A percentile compares a stretch with the other conserved stretches of the same genome.
Conservation (phyloP, 2,797 vertebrate genomes). For the Geotria australis region DNA sequence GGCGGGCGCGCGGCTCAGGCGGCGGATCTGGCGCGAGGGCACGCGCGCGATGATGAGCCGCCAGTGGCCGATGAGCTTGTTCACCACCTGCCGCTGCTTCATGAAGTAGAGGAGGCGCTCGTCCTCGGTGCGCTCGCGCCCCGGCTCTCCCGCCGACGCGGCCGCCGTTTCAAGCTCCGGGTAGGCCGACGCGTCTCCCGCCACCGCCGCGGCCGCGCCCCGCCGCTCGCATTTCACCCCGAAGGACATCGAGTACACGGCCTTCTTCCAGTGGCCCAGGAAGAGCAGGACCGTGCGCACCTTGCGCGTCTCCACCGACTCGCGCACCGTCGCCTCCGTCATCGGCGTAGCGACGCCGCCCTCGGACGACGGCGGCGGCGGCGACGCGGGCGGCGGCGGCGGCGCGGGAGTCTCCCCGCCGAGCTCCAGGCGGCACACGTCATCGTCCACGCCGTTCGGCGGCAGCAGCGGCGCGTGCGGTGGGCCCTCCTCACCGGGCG, state of each 20-base stretch:
- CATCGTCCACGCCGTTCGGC: too few relatives aligned
- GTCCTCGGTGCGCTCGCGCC: conserved; percentile 19
- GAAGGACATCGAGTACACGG: conserved; percentile 25
- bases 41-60: conserved; percentile 42
- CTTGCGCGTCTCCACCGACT: conserved; percentile 42
- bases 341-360: too few relatives aligned
- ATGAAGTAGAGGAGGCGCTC: conserved; percentile 32
- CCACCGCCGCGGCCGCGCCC: conserved; percentile 5
- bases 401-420: too few relatives aligned
- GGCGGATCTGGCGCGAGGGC: conserved; percentile 28
- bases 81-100: conserved; percentile 42
- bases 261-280: conserved; percentile 69
- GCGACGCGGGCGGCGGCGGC: too few relatives aligned
- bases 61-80: conserved; percentile 55
- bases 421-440: too few relatives aligned
- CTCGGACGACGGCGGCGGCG: too few relatives aligned
- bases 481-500: too few relatives aligned
- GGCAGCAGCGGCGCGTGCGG: too few relatives aligned
- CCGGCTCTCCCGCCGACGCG: not conserved
- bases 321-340: conserved; percentile 9
- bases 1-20: conserved; percentile 28
- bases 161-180: conserved; percentile 5
- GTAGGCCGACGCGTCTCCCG: conserved; percentile 5
- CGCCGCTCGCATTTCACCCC: conserved; percentile 13
- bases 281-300: conserved; percentile 62